phyloP scores from a whole-genome alignment of 2,113 vertebrate species.

The Gymnogyps californianus region DNA sequence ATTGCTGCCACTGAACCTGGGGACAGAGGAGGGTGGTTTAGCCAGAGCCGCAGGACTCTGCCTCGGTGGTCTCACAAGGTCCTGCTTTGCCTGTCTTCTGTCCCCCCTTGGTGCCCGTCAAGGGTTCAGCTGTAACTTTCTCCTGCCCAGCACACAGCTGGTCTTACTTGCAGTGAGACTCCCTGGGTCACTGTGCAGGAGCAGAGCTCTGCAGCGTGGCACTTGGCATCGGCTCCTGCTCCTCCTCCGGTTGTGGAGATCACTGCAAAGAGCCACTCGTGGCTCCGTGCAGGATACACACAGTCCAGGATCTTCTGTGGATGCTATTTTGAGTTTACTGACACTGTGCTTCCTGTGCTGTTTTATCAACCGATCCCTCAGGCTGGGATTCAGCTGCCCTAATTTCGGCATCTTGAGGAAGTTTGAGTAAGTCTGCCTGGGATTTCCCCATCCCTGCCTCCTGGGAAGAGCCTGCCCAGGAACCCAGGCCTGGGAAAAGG shows the following conservation, averaged over 20 bases:
- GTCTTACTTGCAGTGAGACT: background rate
- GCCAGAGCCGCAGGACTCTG: background rate
- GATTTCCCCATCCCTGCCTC: background rate
- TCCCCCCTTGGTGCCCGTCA: background rate
- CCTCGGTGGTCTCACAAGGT: background rate
- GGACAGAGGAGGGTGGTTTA: background rate
- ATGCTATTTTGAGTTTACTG: background rate
- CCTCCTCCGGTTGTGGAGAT: background rate
- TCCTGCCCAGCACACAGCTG: background rate
- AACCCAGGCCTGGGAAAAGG: background rate
- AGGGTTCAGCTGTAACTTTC: background rate
- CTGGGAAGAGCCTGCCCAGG: background rate
- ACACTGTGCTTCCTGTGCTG: background rate
- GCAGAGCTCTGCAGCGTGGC: background rate
- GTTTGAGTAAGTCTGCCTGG: background rate
- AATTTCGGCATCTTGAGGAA: background rate
- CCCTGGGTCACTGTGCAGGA: background rate
- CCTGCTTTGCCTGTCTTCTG: background rate
- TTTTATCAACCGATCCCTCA: background rate
- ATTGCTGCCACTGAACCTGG: background rate
- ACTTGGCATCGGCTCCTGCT: background rate
- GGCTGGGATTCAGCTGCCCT: background rate
- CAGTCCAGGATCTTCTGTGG: background rate
- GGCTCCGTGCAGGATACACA: fast-evolving
- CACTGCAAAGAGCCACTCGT: background rate